Conservation (phyloP, 2,113 vertebrate species). For the Ailuropoda melanoleuca region DNA sequence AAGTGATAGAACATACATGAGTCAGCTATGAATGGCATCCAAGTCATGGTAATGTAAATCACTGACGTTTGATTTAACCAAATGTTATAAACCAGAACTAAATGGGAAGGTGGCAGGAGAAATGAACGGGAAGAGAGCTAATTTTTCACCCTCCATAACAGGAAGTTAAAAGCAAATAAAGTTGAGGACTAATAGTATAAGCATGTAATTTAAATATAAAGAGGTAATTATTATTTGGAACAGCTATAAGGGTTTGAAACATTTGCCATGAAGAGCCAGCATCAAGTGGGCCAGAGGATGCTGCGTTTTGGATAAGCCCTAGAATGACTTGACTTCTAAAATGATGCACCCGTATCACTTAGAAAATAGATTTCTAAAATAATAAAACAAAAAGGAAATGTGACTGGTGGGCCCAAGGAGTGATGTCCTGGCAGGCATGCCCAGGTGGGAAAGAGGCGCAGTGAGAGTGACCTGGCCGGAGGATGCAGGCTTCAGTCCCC, state of each 20-base stretch:
- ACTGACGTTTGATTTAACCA: neutral
- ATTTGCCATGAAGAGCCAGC: neutral
- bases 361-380: neutral
- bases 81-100: slow-evolving; percentile 29
- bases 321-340: slow-evolving; percentile 18
- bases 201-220: neutral
- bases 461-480: too few species aligned
- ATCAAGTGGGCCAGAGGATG: neutral
- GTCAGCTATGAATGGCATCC: neutral
- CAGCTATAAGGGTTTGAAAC: neutral
- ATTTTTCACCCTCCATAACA: neutral
- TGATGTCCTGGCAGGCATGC: neutral
- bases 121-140: neutral
- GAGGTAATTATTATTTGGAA: neutral
- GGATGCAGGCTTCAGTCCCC: neutral
- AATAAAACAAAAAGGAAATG: neutral
- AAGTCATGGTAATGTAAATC: neutral
- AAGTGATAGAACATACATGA: neutral
- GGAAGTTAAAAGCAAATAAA: slow-evolving; percentile 39
- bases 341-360: neutral
- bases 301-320: neutral
- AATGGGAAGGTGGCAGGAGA: slow-evolving; percentile 10
- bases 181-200: neutral
- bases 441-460: neutral
- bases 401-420: neutral